Evolutionary conservation across 2,113 vertebrate genomes (phyloP), one percentile per base, ranked within the genome.

Genomic region (Myiozetetes cayanensis): DNA sequence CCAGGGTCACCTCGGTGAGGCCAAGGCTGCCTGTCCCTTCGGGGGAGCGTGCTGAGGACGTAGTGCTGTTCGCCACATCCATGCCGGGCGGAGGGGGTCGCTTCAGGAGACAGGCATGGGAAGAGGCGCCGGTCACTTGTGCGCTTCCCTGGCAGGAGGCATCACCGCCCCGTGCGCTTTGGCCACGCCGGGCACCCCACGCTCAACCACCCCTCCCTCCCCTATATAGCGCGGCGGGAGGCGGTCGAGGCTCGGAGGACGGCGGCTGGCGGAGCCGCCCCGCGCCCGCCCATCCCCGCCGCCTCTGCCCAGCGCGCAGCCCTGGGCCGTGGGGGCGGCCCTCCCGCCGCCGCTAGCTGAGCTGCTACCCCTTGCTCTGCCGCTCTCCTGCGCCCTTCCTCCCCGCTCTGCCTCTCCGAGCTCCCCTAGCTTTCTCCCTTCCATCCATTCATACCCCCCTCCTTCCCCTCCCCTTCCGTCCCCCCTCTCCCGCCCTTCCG

Each of bases 41-140:
- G 80, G 97, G 96, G 37, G 96, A 95, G 77, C 95, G 96, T 77
- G 96, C 95, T 63, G 97, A 91, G 85, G 98, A 98, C 68, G 97
- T 97, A 73, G 98, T 97, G 93, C 98, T 98, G 92, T 98, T 98
- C 95, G 97, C 95, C 95, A 97, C 98, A 97, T 98, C 97, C 98
- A 98, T 98, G 96, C 93, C 92, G 97, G 91, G 78, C 20, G 27
- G 77, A 61, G 73, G 61, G 53, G 24, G 19, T 79, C 41, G n/a
- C 58, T 78, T 85, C 87, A 89, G 65, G 62, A 90, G 77, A 74
- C 35, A 47, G 63, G 80, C 84, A 79, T 91, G 77, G 87, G 68
- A 74, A 87, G 93, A 90, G 58, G 47, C 43, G 75, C 78, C 23
- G 77, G 91, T 90, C 66, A 82, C 92, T 83, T 75, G 87, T 89